Conservation (phyloP, 1,140 invertebrate genomes). For the Phenacoccus solenopsis region DNA sequence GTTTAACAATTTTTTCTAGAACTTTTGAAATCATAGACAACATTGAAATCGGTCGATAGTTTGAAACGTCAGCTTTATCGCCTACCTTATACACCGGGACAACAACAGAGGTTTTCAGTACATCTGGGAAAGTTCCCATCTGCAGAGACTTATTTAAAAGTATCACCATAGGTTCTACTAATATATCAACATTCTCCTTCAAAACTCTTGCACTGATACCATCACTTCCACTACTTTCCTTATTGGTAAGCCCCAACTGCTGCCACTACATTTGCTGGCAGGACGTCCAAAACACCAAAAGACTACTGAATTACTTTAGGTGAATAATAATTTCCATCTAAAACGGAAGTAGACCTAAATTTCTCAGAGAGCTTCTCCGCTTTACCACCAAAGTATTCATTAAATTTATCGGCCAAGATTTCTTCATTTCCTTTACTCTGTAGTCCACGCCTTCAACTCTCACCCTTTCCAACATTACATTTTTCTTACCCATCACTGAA, state of each 20-base stretch:
- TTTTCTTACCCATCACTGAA: no score
- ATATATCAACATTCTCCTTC: not conserved
- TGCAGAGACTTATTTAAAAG: conserved; percentile 15
- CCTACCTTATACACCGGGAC: conserved; percentile 28
- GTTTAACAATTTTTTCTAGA: conserved; percentile 29
- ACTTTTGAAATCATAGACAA: conserved; percentile 28
- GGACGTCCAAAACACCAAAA: not conserved
- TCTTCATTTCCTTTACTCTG: no score
- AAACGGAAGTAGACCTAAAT: not conserved
- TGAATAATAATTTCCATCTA: not conserved
- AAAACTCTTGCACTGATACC: not conserved
- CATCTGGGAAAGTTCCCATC: conserved; percentile 21
- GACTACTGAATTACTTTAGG: not conserved
- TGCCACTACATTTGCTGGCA: not conserved
- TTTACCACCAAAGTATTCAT: not conserved
- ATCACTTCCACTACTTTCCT: not conserved
- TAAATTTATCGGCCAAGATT: not conserved
- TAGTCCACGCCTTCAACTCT: no score
- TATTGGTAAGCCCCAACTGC: not conserved
- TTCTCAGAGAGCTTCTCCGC: not conserved
- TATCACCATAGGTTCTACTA: not conserved
- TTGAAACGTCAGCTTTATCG: conserved; percentile 22
- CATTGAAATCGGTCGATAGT: conserved; percentile 30
- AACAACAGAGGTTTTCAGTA: conserved; percentile 27
- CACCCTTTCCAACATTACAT: not conserved